phyloP scores from a whole-genome alignment of 2,888 invertebrate genomes.

The Campoletis raptor region DNA sequence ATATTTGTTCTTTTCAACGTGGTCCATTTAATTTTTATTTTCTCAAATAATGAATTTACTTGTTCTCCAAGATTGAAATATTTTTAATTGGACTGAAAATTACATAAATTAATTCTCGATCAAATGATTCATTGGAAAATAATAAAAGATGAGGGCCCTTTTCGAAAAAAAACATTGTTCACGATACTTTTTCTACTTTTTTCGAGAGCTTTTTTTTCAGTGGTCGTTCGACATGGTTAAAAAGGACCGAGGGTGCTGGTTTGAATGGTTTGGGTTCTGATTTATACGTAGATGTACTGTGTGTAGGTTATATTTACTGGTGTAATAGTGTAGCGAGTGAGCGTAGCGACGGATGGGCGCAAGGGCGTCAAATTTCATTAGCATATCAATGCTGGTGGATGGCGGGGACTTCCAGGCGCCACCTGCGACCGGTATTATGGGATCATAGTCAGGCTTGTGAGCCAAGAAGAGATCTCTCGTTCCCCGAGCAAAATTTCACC shows the following conservation, averaged over 20 bases:
- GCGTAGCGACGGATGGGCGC: constrained; percentile 63
- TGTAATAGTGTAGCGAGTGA: constrained; percentile 26
- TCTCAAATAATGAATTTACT: background rate
- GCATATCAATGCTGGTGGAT: constrained; percentile 85
- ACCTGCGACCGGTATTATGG: constrained; percentile 84
- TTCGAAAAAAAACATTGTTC: background rate
- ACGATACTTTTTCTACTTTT: too few relatives aligned
- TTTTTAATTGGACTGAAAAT: background rate
- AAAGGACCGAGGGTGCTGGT: background rate
- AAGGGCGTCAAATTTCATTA: constrained; percentile 85
- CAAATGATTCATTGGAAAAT: background rate
- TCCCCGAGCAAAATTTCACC: constrained; percentile 34
- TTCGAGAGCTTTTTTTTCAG: constrained; percentile 11
- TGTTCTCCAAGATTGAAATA: background rate
- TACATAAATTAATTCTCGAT: background rate
- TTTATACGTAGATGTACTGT: constrained; percentile 31
- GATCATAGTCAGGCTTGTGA: constrained; percentile 78
- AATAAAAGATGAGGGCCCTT: background rate
- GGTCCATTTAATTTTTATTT: background rate
- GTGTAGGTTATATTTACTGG: constrained; percentile 28
- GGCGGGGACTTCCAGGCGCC: constrained; percentile 81
- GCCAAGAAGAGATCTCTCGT: constrained; percentile 52
- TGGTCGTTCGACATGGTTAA: constrained; percentile 4
- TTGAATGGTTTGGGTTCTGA: constrained; percentile 23
- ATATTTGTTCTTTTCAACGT: background rate